A percentile compares a stretch with the other conserved stretches of the same genome.
Evolutionary conservation across 1,140 invertebrate genomes (phyloP).

Genomic region (Episyrphus balteatus): DNA sequence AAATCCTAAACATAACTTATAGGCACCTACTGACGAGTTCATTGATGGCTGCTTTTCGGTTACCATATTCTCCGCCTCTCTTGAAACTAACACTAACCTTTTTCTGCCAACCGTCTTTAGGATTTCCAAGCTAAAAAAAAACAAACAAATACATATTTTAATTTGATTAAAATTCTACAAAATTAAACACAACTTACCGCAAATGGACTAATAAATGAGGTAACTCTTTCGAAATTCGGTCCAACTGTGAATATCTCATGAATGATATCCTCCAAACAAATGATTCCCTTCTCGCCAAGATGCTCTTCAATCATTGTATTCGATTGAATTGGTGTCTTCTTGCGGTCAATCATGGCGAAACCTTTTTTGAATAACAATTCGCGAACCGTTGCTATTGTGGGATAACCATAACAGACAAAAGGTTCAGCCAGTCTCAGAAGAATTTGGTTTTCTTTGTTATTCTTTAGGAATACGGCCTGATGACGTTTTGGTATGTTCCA

Average conservation of each 20-base stretch:
- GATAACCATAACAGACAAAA: constrained; percentile 29
- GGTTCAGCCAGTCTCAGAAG: constrained; percentile 33
- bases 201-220: constrained; percentile 24
- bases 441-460: constrained; percentile 28
- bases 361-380: constrained; percentile 35
- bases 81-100: constrained; percentile 29
- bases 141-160: not conserved
- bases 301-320: constrained; percentile 31
- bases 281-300: constrained; percentile 28
- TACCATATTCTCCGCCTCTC: constrained; percentile 33
- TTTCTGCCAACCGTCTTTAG: constrained; percentile 31
- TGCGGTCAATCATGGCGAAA: constrained; percentile 24
- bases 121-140: constrained; percentile 22
- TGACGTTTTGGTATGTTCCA: constrained; percentile 20
- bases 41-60: constrained; percentile 26
- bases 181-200: constrained; percentile 10
- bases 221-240: constrained; percentile 25
- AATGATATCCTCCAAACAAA: constrained; percentile 35
- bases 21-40: constrained; percentile 28
- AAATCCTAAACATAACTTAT: constrained; percentile 18
- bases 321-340: constrained; percentile 32
- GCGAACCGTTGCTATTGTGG: constrained; percentile 24
- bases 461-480: constrained; percentile 29
- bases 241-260: constrained; percentile 35
- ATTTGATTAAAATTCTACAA: not conserved